A percentile compares a stretch with the other conserved stretches of the same genome.
phyloP scores from a whole-genome alignment of 2,113 vertebrate species.

The Bettongia penicillata region DNA sequence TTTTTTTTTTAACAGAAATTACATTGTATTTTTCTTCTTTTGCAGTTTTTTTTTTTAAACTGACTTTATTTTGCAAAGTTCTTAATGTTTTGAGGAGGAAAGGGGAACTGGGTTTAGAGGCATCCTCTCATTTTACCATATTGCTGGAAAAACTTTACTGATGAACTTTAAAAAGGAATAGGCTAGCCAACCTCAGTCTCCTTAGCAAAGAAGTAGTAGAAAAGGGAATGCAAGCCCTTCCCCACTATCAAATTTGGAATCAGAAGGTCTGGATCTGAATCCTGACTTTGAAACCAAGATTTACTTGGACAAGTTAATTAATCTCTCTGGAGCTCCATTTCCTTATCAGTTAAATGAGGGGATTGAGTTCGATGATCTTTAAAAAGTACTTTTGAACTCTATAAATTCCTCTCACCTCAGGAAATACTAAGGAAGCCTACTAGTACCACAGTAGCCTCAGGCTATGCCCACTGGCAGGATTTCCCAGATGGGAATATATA shows the following conservation, averaged over 20 bases:
- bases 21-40: background rate
- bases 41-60: background rate
- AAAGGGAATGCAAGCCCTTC: background rate
- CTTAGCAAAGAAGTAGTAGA: background rate
- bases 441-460: too few species aligned
- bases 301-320: background rate
- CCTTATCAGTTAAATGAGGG: background rate
- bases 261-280: background rate
- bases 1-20: background rate
- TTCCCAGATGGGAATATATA: background rate
- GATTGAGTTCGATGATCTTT: background rate
- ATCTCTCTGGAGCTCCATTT: background rate
- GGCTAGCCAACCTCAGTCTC: background rate
- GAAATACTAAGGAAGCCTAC: too few species aligned
- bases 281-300: background rate
- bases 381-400: too few species aligned
- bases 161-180: background rate
- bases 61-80: background rate
- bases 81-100: background rate
- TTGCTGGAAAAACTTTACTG: background rate
- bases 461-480: too few species aligned
- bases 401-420: too few species aligned
- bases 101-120: background rate
- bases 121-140: background rate
- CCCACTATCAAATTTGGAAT: background rate